Conservation (phyloP, 2,888 invertebrate genomes). For the Thereva nobilitata region DNA sequence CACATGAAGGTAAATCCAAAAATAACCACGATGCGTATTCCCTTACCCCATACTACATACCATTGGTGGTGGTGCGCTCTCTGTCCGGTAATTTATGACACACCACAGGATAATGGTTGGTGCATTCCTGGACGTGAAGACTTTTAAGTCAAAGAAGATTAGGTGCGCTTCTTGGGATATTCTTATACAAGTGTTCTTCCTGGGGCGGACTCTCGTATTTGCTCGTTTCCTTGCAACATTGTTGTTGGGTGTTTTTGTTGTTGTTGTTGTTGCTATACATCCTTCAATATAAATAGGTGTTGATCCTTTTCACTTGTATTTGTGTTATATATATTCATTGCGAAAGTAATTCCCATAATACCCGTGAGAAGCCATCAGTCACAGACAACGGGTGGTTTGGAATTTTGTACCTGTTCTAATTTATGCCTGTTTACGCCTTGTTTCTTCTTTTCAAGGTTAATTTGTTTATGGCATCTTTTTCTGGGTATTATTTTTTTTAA, state of each 20-base stretch:
- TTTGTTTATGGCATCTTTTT: slow-evolving; percentile 16
- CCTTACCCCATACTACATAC: neutral
- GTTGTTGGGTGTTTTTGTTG: neutral
- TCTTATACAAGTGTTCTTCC: neutral
- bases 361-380: slow-evolving; percentile 27
- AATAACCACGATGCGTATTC: neutral
- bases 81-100: slow-evolving; percentile 22
- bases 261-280: neutral
- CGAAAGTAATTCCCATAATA: slow-evolving; percentile 22
- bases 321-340: neutral
- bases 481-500: slow-evolving; percentile 5
- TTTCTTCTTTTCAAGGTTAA: slow-evolving; percentile 12
- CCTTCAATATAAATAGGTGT: neutral
- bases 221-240: neutral
- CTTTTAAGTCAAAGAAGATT: too few relatives aligned
- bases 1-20: slow-evolving; percentile 19
- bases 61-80: neutral
- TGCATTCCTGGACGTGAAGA: too few relatives aligned
- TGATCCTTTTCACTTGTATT: slow-evolving; percentile 12
- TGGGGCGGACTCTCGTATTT: neutral
- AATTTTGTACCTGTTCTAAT: slow-evolving; percentile 16
- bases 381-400: slow-evolving; percentile 18
- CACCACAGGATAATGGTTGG: neutral
- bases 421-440: slow-evolving; percentile 10
- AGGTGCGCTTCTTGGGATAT: too few relatives aligned